These are phyloP conservation scores for Lypha dubia DNA, from an alignment of 2,888 invertebrate genomes.

Conservation along the genomic window DNA sequence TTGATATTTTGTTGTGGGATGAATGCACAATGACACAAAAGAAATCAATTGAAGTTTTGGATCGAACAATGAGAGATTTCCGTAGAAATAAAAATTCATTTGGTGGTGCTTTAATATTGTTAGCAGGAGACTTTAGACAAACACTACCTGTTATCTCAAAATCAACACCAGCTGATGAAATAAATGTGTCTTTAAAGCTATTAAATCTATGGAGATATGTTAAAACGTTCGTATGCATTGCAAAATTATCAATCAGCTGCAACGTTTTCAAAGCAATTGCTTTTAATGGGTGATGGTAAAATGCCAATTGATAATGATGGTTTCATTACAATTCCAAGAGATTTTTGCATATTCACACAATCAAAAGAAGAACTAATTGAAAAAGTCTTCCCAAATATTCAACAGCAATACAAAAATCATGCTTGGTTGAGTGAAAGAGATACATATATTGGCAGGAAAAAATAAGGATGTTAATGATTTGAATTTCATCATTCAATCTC, in stretches of 20 bases:
- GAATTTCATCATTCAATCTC: slow-evolving; percentile 6
- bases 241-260: neutral
- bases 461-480: too few species aligned
- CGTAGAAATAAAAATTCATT: slow-evolving; percentile 6
- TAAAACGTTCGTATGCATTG: neutral
- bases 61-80: slow-evolving; percentile 9
- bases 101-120: slow-evolving; percentile 11
- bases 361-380: slow-evolving; percentile 12
- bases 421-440: too few species aligned
- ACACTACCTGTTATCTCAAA: slow-evolving; percentile 7
- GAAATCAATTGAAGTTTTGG: slow-evolving; percentile 2
- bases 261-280: slow-evolving; percentile 2
- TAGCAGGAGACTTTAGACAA: slow-evolving; percentile 4
- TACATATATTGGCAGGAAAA: too few species aligned
- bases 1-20: too few species aligned
- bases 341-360: slow-evolving; percentile 1
- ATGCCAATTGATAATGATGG: neutral
- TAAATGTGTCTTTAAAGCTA: neutral
- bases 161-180: slow-evolving; percentile 16
- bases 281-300: neutral
- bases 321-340: neutral
- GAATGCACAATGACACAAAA: too few species aligned
- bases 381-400: too few species aligned
- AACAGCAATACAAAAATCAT: too few species aligned
- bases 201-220: neutral